These are phyloP conservation scores for Neopelma chrysocephalum DNA, from an alignment of 2,797 vertebrate species.

Conservation along the genomic window DNA sequence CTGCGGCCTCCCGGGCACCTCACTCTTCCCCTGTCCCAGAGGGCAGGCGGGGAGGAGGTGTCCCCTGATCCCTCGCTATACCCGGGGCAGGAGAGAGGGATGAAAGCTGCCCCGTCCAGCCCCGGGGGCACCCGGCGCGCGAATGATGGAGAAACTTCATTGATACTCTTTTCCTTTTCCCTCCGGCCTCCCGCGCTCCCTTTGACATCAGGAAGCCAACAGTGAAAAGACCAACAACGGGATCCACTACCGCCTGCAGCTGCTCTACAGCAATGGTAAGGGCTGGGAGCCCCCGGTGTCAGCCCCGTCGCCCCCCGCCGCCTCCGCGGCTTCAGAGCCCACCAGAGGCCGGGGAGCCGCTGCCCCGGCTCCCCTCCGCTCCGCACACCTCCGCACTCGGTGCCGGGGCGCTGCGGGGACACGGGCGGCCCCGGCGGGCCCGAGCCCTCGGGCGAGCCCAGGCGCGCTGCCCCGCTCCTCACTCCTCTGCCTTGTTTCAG, in stretches of 20 bases:
- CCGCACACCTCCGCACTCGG: background rate
- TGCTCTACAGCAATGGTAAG: conserved; percentile 97
- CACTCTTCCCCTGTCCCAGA: background rate
- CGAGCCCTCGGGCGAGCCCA: background rate
- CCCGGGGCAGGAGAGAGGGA: background rate
- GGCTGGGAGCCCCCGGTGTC: background rate
- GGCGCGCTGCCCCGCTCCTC: background rate
- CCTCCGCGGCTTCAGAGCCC: background rate
- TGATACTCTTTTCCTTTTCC: background rate
- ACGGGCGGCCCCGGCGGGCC: background rate
- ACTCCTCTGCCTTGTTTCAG: conserved; percentile 67
- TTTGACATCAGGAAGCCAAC: conserved; percentile 87
- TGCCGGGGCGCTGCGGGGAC: background rate
- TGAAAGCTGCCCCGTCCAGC: background rate
- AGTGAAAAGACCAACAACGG: conserved; percentile 99
- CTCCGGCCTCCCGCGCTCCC: background rate
- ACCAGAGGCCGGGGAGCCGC: background rate
- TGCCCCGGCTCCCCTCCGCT: background rate
- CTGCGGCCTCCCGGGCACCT: background rate
- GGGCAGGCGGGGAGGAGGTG: background rate
- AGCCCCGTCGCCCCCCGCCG: background rate
- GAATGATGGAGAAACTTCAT: background rate
- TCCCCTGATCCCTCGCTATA: background rate
- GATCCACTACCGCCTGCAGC: conserved; percentile 97
- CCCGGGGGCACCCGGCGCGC: background rate